Conservation (phyloP, 1,140 invertebrate species). For the Tetramorium simillimum region DNA sequence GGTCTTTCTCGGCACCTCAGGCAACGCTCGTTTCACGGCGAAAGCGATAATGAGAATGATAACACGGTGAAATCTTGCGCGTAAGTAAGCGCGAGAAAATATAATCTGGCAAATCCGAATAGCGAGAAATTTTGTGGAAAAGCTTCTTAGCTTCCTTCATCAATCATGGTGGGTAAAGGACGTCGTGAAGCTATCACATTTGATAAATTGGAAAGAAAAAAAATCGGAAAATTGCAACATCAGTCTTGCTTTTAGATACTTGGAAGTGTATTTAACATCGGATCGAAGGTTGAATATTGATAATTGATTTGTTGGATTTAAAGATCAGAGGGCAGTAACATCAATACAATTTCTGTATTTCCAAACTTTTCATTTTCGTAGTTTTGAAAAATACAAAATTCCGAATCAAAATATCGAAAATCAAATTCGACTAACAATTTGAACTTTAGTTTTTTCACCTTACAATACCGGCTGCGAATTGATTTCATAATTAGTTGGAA, state of each 20-base stretch:
- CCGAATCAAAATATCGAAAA: neutral
- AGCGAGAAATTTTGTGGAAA: neutral
- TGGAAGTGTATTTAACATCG: neutral
- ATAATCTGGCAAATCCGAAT: neutral
- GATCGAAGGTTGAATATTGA: neutral
- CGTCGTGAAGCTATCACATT: neutral
- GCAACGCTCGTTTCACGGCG: neutral
- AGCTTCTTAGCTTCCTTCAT: constrained; percentile 13
- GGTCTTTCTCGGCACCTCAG: neutral
- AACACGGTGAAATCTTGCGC: constrained; percentile 18
- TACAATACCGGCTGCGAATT: neutral
- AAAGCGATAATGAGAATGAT: constrained; percentile 20
- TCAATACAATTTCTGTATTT: neutral
- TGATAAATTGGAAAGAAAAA: neutral
- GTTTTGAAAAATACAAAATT: neutral
- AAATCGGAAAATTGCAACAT: neutral
- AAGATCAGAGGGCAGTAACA: neutral
- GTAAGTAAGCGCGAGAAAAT: constrained; percentile 1
- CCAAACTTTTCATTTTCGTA: neutral
- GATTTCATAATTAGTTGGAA: neutral
- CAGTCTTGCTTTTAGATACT: neutral
- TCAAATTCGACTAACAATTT: neutral
- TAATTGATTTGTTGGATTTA: neutral
- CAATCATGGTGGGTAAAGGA: neutral
- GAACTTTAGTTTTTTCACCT: neutral